Conservation (phyloP, 2,797 vertebrate species). For the Carduelis carduelis region DNA sequence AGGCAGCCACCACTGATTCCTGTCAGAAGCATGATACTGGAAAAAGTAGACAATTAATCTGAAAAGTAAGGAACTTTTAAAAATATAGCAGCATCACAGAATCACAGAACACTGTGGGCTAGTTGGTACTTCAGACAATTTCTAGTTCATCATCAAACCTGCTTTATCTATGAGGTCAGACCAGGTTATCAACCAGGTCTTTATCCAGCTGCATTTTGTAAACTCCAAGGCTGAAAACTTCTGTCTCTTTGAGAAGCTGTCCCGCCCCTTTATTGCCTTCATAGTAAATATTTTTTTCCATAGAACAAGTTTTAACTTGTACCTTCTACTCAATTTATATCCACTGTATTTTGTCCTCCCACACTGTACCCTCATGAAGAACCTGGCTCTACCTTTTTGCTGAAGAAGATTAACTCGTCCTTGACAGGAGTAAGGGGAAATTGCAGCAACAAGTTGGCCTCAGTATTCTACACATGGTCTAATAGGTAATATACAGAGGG, state of each 20-base stretch:
- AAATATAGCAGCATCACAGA: not conserved
- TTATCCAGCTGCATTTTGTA: not conserved
- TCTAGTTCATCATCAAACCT: not conserved
- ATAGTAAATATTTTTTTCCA: not conserved
- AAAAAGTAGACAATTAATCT: not conserved
- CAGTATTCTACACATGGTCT: not conserved
- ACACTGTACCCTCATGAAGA: not conserved
- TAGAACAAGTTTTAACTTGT: not conserved
- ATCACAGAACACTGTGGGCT: not conserved
- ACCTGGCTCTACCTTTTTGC: not conserved
- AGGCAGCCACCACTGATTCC: not conserved
- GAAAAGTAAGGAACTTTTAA: not conserved
- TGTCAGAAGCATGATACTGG: not conserved
- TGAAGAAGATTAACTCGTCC: not conserved
- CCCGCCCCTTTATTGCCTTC: accelerated
- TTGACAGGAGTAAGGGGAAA: not conserved
- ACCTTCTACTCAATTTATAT: not conserved
- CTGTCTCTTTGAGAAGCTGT: not conserved
- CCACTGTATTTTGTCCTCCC: not conserved
- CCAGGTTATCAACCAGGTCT: not conserved
- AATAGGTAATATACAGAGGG: not conserved
- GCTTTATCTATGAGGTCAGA: not conserved
- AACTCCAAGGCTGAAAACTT: not conserved
- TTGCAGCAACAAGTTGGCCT: not conserved
- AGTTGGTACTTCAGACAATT: not conserved